A percentile compares a stretch with the other conserved stretches of the same genome.
Evolutionary conservation across 1,140 invertebrate genomes (phyloP).

Genomic region (Adelges cooleyi): DNA sequence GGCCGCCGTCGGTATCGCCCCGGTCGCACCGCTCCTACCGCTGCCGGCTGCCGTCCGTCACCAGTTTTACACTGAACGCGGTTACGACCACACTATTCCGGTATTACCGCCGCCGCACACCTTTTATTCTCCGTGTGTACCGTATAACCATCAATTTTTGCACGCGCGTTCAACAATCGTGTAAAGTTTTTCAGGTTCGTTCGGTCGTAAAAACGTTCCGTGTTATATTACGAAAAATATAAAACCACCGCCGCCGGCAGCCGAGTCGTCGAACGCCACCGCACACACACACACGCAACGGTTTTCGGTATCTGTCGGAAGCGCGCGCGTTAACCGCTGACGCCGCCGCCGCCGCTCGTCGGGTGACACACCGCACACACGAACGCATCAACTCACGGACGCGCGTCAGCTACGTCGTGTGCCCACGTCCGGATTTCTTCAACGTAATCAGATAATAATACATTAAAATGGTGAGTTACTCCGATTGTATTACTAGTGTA

Average conservation of each 20-base stretch:
- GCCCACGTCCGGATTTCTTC: background rate
- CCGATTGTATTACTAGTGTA: too few species aligned
- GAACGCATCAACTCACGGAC: background rate
- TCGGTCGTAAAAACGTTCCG: too few species aligned
- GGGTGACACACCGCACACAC: background rate
- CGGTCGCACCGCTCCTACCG: background rate
- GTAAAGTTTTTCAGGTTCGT: too few species aligned
- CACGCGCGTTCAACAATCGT: background rate
- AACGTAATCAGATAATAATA: background rate
- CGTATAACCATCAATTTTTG: background rate
- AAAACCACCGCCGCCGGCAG: background rate
- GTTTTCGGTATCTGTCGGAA: too few species aligned
- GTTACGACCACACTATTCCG: background rate
- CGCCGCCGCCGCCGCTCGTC: background rate
- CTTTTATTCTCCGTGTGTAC: background rate
- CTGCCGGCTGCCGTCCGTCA: background rate
- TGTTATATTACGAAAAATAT: too few species aligned
- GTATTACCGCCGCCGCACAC: background rate
- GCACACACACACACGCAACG: background rate
- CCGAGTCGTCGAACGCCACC: background rate
- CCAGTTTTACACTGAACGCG: constrained; percentile 20
- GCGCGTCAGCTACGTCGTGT: background rate
- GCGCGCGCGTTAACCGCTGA: background rate
- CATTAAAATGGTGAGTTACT: constrained; percentile 6
- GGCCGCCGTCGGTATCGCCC: constrained; percentile 19